These are phyloP conservation scores for Stegophylla sp. DNA, from an alignment of 2,888 invertebrate species.

Conservation along the genomic window DNA sequence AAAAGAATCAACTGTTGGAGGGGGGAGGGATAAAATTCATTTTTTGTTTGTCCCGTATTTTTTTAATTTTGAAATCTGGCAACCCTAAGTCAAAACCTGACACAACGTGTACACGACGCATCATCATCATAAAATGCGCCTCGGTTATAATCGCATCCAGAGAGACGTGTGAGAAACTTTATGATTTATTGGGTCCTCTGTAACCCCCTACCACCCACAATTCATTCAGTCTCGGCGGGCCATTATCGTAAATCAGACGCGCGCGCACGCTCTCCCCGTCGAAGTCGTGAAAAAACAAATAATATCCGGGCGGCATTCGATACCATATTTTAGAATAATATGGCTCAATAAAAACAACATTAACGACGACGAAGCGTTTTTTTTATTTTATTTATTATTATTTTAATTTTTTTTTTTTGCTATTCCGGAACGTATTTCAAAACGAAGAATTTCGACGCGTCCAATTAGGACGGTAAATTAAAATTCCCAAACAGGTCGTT, in stretches of 20 bases:
- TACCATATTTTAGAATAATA: neutral
- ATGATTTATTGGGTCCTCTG: slow-evolving; percentile 19
- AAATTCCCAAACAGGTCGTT: slow-evolving; percentile 18
- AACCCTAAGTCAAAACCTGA: too few species aligned
- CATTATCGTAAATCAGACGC: neutral
- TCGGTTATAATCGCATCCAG: neutral
- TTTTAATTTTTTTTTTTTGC: neutral
- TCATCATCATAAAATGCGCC: neutral
- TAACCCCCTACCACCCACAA: neutral
- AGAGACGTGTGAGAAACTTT: slow-evolving; percentile 11
- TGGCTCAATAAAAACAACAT: neutral
- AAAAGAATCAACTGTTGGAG: too few species aligned
- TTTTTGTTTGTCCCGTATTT: too few species aligned
- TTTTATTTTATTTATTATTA: too few species aligned
- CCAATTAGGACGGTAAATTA: too few species aligned
- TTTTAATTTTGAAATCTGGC: too few species aligned
- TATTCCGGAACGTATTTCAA: neutral
- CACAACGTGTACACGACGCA: neutral
- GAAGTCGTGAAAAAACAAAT: neutral
- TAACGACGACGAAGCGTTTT: neutral
- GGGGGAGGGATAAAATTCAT: too few species aligned
- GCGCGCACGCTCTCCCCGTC: too few species aligned
- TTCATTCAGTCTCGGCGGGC: too few species aligned
- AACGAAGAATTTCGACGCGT: neutral
- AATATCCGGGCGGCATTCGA: neutral